A percentile compares a stretch with the other conserved stretches of the same genome.
phyloP scores from a whole-genome alignment of 2,113 vertebrate genomes.

The Semicossyphus pulcher region DNA sequence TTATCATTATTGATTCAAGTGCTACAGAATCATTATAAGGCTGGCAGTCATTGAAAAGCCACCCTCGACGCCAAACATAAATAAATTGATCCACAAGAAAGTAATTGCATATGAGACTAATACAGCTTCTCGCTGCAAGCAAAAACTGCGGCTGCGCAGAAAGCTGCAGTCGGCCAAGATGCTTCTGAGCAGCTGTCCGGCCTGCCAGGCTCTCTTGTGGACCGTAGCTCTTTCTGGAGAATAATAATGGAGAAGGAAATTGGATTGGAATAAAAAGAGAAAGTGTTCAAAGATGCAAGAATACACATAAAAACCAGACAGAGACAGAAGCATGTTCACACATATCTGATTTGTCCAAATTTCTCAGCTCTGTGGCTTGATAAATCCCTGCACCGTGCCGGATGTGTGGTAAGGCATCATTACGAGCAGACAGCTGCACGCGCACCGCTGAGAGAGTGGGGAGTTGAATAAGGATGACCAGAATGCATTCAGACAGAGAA shows the following conservation, averaged over 20 bases:
- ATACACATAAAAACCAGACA: slow-evolving; percentile 47
- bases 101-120: slow-evolving; percentile 53
- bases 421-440: slow-evolving; percentile 65
- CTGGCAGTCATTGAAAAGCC: slow-evolving; percentile 42
- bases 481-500: slow-evolving; percentile 21
- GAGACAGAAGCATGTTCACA: slow-evolving; percentile 58
- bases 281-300: slow-evolving; percentile 32
- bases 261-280: slow-evolving; percentile 46
- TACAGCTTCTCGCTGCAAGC: slow-evolving; percentile 33
- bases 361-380: slow-evolving; percentile 68
- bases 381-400: slow-evolving; percentile 68
- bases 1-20: slow-evolving; percentile 61
- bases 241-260: slow-evolving; percentile 55
- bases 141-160: slow-evolving; percentile 5
- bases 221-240: slow-evolving; percentile 28
- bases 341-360: slow-evolving; percentile 72
- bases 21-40: slow-evolving; percentile 40
- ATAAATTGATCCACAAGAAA: slow-evolving; percentile 53
- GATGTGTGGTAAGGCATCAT: slow-evolving; percentile 50
- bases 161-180: slow-evolving; percentile 46
- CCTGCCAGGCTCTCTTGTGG: slow-evolving; percentile 41
- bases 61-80: slow-evolving; percentile 37
- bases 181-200: slow-evolving; percentile 56
- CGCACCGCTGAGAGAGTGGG: slow-evolving; percentile 15
- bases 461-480: slow-evolving; percentile 30